Conservation (phyloP, 2,888 invertebrate genomes). For the Theodoxus fluviatilis region DNA sequence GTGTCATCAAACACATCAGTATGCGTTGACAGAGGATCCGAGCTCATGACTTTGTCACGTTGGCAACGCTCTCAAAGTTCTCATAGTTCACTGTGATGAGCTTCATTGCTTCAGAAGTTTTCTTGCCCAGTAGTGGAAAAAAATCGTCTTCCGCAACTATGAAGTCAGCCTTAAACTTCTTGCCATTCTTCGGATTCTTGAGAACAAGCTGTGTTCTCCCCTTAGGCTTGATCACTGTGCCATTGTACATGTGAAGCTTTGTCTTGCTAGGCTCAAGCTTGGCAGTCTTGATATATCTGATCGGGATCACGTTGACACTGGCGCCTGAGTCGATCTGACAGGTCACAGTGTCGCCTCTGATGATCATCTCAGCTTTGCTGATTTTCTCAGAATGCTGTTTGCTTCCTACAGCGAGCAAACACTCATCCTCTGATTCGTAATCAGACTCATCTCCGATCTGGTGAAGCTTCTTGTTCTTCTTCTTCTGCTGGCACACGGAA, state of each 20-base stretch:
- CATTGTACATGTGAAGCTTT: constrained; percentile 32
- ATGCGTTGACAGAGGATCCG: background rate
- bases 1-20: constrained; percentile 12
- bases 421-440: constrained; percentile 6
- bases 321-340: constrained; percentile 37
- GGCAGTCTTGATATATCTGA: background rate
- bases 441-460: constrained; percentile 13
- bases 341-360: constrained; percentile 6
- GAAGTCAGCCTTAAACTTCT: constrained; percentile 14
- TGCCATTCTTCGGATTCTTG: constrained; percentile 28
- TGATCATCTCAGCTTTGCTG: background rate
- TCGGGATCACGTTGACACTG: constrained; percentile 25
- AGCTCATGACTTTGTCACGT: background rate
- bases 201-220: constrained; percentile 30
- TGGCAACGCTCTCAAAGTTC: background rate
- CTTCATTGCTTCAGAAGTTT: constrained; percentile 22
- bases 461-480: constrained; percentile 25
- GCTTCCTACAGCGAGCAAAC: background rate
- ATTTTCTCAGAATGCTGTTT: background rate
- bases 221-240: constrained; percentile 25
- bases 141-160: constrained; percentile 24
- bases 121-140: constrained; percentile 17
- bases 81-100: constrained; percentile 21
- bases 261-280: constrained; percentile 22
- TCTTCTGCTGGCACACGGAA: background rate